A percentile compares a stretch with the other conserved stretches of the same genome.
Conservation (phyloP, 2,113 vertebrate species). For the Hyla sarda region DNA sequence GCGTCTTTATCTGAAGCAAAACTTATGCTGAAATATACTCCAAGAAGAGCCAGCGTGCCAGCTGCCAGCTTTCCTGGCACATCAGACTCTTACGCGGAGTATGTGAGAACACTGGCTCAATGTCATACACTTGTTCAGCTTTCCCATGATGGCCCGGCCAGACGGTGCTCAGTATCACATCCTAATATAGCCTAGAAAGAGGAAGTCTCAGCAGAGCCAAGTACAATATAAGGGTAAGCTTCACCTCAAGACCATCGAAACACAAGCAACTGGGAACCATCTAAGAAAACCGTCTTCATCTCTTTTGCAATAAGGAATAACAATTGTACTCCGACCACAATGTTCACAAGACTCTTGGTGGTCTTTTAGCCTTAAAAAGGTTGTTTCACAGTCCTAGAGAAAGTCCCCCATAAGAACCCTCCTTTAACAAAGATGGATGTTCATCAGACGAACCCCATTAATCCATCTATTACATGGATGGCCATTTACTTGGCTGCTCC, state of each 20-base stretch:
- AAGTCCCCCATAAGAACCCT: too few relatives aligned
- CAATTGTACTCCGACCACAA: not conserved
- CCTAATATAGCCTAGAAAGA: constrained; percentile 37
- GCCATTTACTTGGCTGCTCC: too few relatives aligned
- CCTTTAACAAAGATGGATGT: too few relatives aligned
- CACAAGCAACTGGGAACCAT: not conserved
- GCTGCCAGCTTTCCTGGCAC: not conserved
- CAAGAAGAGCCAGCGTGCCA: not conserved
- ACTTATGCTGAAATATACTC: not conserved
- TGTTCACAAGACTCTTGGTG: not conserved
- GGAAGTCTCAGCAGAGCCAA: constrained; percentile 20
- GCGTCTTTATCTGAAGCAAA: not conserved
- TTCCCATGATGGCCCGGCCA: constrained; percentile 7
- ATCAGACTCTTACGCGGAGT: not conserved
- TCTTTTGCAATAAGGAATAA: not conserved
- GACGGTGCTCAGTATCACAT: not conserved
- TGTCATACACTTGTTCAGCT: constrained; percentile 50
- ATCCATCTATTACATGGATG: too few relatives aligned
- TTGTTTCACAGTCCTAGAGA: too few relatives aligned
- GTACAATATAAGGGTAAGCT: not conserved
- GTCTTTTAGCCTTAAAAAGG: not conserved
- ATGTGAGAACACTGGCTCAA: constrained; percentile 8
- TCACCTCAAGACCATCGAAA: not conserved
- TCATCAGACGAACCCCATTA: too few relatives aligned
- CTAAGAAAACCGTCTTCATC: not conserved